Evolutionary conservation across 2,888 invertebrate species (phyloP).

Genomic region (Aphelenchoides bicaudatus): DNA sequence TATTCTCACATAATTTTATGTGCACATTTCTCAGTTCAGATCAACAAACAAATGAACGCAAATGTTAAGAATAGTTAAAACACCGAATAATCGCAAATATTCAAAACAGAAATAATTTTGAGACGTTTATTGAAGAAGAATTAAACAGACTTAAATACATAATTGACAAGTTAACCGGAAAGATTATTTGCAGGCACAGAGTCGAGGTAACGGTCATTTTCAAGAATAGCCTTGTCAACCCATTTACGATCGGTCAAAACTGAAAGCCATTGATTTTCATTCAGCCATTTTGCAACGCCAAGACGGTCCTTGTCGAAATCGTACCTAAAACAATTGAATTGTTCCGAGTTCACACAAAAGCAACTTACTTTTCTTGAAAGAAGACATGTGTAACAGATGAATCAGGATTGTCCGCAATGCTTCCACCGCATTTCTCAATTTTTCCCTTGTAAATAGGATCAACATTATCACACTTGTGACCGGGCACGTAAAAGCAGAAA

Average conservation of each 20-base stretch:
- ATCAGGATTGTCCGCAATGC: slow-evolving; percentile 12
- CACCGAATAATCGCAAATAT: too few species aligned
- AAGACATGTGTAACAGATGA: slow-evolving; percentile 26
- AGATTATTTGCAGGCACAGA: slow-evolving; percentile 3
- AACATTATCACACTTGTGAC: not conserved
- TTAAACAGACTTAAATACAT: too few species aligned
- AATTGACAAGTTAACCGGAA: too few species aligned
- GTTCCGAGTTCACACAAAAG: not conserved
- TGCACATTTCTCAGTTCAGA: too few species aligned
- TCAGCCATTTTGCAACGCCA: not conserved
- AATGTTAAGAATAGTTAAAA: too few species aligned
- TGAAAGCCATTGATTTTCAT: slow-evolving; percentile 20
- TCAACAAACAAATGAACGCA: too few species aligned
- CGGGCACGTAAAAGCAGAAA: slow-evolving; percentile 25
- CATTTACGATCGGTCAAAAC: slow-evolving; percentile 26
- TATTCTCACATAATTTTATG: too few species aligned
- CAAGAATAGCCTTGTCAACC: slow-evolving; percentile 26
- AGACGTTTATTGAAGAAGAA: too few species aligned
- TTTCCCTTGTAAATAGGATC: slow-evolving; percentile 7
- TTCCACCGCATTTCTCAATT: slow-evolving; percentile 27
- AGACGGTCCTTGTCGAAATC: slow-evolving; percentile 22
- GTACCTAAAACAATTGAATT: slow-evolving; percentile 26
- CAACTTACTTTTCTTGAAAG: slow-evolving; percentile 17
- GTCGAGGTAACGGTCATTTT: slow-evolving; percentile 27
- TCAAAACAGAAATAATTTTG: too few species aligned